Evolutionary conservation across 2,113 vertebrate species (phyloP), one percentile per base, ranked within the genome.

Genomic region (Haemorhous mexicanus): DNA sequence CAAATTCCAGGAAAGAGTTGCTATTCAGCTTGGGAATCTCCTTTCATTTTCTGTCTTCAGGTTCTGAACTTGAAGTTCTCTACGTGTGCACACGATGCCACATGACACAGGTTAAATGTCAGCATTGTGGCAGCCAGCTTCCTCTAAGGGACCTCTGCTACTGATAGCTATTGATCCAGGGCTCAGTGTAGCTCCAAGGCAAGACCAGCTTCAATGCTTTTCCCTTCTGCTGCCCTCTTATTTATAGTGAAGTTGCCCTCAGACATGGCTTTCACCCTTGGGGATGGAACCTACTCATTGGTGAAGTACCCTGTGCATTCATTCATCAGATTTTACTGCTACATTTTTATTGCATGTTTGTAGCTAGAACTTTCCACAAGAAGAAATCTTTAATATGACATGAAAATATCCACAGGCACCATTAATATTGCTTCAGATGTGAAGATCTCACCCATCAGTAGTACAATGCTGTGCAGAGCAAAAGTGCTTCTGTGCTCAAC

Each of bases 161-260:
- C 96, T 68, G 81, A 84, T 41, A 76, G n/a, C 66, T 95, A 72
- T 95, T 87, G 96, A 96, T 95, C 80, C 77, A 67, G 11, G 21
- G 75, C 90, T 77, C 81, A 59, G 56, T 11, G 1, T 49, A 84
- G 30, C 92, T 94, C 78, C 80, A 67, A 95, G 72, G 49, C 50
- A 82, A 84, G 80, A 91, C 88, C 73, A 56, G 17, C 11, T 58
- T 85, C 72, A 44, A 47, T 52, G 33, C 32, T 87, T 84, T 92
- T 75, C 33, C n/a, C 32, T 95, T 87, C 39, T 63, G 11, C 30
- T 49, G 13, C 81, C 53, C 55, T 23, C 62, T 82, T 73, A 79
- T 90, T 87, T 78, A 76, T 46, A 46, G 43, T 43, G 30, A 62
- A 74, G 32, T 46, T 67, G 58, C 26, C 67, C 75, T 94, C 39